Conservation (phyloP, 2,888 invertebrate genomes). For the Xanthostigma xanthostigma region DNA sequence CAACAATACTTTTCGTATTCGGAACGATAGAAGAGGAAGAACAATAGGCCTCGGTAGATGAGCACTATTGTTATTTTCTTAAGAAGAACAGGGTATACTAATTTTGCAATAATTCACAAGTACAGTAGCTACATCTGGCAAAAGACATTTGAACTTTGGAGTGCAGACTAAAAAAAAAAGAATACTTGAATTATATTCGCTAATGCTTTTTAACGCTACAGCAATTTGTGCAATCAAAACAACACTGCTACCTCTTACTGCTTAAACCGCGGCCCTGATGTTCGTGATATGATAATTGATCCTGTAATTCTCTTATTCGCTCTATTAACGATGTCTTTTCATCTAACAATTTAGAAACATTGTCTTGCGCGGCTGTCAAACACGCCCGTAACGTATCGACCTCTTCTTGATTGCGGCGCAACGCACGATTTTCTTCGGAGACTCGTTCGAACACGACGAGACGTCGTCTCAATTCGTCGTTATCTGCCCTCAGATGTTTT, state of each 20-base stretch:
- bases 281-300: slow-evolving; percentile 24
- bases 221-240: slow-evolving; percentile 54
- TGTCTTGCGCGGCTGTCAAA: slow-evolving; percentile 56
- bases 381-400: slow-evolving; percentile 41
- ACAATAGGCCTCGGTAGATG: too few relatives aligned
- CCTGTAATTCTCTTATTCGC: slow-evolving; percentile 51
- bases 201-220: slow-evolving; percentile 36
- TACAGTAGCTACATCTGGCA: too few relatives aligned
- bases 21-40: too few relatives aligned
- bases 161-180: too few relatives aligned
- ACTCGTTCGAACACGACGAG: slow-evolving; percentile 40
- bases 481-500: slow-evolving; percentile 40
- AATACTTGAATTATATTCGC: too few relatives aligned
- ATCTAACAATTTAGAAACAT: slow-evolving; percentile 50
- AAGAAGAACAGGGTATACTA: too few relatives aligned
- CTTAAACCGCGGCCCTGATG: slow-evolving; percentile 31
- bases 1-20: too few relatives aligned
- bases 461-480: slow-evolving; percentile 46
- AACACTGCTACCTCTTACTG: slow-evolving; percentile 52
- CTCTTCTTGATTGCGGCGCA: slow-evolving; percentile 38
- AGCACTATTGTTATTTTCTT: too few relatives aligned
- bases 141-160: too few relatives aligned
- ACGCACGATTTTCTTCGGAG: slow-evolving; percentile 40
- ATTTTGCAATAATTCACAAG: too few relatives aligned
- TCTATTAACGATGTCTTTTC: slow-evolving; percentile 62